These are phyloP conservation scores for Benthosema pterotum DNA, from an alignment of 2,797 vertebrate genomes.

Conservation along the genomic window DNA sequence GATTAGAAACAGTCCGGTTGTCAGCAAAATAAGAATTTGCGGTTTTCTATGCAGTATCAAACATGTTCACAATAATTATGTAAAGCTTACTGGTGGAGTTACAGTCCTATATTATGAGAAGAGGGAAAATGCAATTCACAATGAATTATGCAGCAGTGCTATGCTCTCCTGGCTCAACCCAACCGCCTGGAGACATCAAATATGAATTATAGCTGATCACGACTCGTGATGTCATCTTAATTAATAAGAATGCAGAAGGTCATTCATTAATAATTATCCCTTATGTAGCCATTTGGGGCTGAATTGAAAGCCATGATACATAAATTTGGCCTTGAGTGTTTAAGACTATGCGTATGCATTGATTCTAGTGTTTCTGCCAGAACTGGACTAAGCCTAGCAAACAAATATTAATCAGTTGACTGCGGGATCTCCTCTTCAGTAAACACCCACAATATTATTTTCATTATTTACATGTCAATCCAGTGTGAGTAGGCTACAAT, in stretches of 20 bases:
- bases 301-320: conserved; percentile 17
- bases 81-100: not conserved
- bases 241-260: not conserved
- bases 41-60: too few species aligned
- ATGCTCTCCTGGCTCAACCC: conserved; percentile 26
- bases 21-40: too few species aligned
- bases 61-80: too few species aligned
- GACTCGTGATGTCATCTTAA: not conserved
- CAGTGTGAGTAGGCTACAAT: too few species aligned
- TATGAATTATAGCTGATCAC: not conserved
- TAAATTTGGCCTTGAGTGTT: not conserved
- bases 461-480: not conserved
- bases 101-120: not conserved
- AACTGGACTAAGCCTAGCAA: too few species aligned
- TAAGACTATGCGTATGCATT: not conserved
- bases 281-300: conserved; percentile 9
- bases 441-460: not conserved
- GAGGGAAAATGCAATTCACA: conserved; percentile 4
- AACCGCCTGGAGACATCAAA: conserved; percentile 16
- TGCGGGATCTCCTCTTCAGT: not conserved
- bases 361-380: not conserved
- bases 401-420: not conserved
- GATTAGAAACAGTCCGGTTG: too few species aligned
- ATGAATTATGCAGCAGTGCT: conserved; percentile 36
- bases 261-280: not conserved